Evolutionary conservation across 1,140 invertebrate species (phyloP).

Genomic region (Magallana gigas): DNA sequence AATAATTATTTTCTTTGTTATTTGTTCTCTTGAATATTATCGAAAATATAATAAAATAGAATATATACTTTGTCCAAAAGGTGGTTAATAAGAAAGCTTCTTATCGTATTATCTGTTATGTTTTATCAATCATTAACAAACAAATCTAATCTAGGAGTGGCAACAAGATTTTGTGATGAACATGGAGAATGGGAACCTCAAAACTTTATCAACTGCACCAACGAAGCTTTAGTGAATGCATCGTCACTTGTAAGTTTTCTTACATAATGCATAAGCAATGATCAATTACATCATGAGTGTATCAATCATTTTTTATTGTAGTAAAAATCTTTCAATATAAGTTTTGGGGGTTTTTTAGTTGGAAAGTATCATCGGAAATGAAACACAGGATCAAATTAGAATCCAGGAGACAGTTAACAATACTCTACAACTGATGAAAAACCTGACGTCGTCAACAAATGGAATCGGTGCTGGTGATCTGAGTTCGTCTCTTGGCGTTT

Average conservation of each 20-base stretch:
- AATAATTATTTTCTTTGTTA: no score
- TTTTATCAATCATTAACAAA: background rate
- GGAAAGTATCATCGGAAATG: background rate
- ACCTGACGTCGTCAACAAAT: background rate
- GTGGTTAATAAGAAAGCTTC: no score
- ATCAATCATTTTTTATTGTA: background rate
- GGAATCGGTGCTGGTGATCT: background rate
- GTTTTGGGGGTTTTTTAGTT: background rate
- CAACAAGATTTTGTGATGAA: background rate
- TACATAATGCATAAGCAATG: background rate
- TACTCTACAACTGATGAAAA: background rate
- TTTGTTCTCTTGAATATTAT: no score
- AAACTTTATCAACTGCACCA: background rate
- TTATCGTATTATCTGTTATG: no score
- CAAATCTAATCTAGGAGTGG: background rate
- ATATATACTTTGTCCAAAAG: no score
- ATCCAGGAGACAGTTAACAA: background rate
- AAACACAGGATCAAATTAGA: background rate
- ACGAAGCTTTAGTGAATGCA: background rate
- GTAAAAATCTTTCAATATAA: background rate
- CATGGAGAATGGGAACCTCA: background rate
- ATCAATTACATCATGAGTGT: background rate
- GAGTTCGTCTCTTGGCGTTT: background rate
- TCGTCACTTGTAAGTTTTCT: background rate
- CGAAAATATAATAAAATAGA: no score